These are phyloP conservation scores for Limnephilus lunatus DNA, from an alignment of 2,888 invertebrate genomes.

Conservation along the genomic window DNA sequence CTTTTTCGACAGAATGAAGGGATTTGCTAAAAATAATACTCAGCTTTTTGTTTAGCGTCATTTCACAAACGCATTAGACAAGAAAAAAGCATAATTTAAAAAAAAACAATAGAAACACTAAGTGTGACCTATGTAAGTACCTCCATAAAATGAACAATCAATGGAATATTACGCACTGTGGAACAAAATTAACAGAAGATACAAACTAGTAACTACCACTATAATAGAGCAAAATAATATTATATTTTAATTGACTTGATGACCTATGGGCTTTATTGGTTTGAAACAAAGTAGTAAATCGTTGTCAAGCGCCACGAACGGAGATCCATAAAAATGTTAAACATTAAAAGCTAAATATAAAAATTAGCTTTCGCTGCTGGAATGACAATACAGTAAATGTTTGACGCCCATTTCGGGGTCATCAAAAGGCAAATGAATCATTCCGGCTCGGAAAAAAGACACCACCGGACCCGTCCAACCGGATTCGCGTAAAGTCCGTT, in stretches of 20 bases:
- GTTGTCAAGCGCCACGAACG: neutral
- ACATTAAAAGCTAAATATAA: neutral
- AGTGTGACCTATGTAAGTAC: no score
- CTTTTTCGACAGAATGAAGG: no score
- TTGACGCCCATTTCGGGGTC: constrained; percentile 19
- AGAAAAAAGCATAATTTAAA: no score
- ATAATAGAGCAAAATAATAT: no score
- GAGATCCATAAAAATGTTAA: neutral
- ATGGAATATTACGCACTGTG: neutral
- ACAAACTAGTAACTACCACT: no score
- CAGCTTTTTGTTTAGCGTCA: no score
- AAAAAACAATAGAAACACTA: neutral
- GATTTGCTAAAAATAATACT: no score
- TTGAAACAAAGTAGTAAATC: neutral
- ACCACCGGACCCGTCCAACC: constrained; percentile 45
- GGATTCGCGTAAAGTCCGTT: constrained; percentile 31
- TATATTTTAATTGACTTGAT: no score
- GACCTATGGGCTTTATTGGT: no score
- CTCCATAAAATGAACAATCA: neutral
- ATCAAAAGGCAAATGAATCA: constrained; percentile 47
- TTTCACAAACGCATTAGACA: no score
- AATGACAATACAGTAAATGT: constrained; percentile 25
- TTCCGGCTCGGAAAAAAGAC: constrained; percentile 26
- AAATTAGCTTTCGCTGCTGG: neutral
- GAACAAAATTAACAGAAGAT: no score